phyloP scores from a whole-genome alignment of 2,888 invertebrate genomes.

The Drosophila sordidula region DNA sequence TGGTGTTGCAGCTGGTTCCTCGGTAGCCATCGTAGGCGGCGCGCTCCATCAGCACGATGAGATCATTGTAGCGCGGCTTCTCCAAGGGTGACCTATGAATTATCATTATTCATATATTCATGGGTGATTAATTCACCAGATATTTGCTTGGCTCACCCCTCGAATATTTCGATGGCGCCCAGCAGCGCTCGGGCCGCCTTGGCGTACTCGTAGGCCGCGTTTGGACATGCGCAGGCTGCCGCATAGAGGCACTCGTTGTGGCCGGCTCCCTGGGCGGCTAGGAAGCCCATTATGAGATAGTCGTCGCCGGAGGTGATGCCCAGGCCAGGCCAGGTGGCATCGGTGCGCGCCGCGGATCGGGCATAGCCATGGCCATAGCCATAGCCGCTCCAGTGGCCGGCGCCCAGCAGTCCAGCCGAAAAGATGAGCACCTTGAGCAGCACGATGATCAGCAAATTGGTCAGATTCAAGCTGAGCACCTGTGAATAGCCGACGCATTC shows the following conservation, averaged over 20 bases:
- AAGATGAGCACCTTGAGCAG: slow-evolving; percentile 93
- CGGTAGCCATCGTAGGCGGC: slow-evolving; percentile 89
- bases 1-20: slow-evolving; percentile 87
- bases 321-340: slow-evolving; percentile 38
- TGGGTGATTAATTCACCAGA: neutral
- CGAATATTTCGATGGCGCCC: slow-evolving; percentile 89
- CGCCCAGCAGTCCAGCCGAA: slow-evolving; percentile 92
- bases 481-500: slow-evolving; percentile 29
- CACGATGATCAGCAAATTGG: slow-evolving; percentile 91
- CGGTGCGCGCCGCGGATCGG: slow-evolving; percentile 72
- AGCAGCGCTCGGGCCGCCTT: slow-evolving; percentile 91
- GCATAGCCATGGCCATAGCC: slow-evolving; percentile 85
- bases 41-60: slow-evolving; percentile 88
- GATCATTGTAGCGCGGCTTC: slow-evolving; percentile 88
- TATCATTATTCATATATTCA: neutral
- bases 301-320: slow-evolving; percentile 90
- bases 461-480: slow-evolving; percentile 91
- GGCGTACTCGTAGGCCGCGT: slow-evolving; percentile 89
- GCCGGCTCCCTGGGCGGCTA: slow-evolving; percentile 91
- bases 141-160: slow-evolving; percentile 86
- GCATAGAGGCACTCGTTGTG: slow-evolving; percentile 91
- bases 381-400: slow-evolving; percentile 88
- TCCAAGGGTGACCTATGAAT: slow-evolving; percentile 71
- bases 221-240: slow-evolving; percentile 91
- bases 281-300: slow-evolving; percentile 84